These are phyloP conservation scores for Crocidura indochinensis DNA, from an alignment of 2,797 vertebrate genomes.

Conservation along the genomic window DNA sequence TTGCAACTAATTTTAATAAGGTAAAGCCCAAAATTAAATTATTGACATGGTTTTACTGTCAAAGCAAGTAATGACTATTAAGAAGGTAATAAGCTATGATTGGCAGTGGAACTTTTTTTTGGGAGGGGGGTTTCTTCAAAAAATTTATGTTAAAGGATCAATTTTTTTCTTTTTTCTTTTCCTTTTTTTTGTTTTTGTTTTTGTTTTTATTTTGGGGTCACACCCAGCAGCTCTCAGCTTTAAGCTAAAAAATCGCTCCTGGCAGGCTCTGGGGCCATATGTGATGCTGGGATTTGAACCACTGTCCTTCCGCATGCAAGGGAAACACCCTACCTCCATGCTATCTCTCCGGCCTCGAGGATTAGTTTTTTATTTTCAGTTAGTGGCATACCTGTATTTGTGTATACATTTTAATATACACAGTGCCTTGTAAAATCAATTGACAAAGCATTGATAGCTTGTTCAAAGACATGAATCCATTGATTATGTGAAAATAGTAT, in stretches of 20 bases:
- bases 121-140: neutral
- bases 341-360: too few relatives aligned
- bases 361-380: slow-evolving; percentile 32
- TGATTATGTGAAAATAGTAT: neutral
- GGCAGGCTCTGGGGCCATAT: too few relatives aligned
- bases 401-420: neutral
- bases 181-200: too few relatives aligned
- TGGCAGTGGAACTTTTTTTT: neutral
- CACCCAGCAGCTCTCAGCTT: too few relatives aligned
- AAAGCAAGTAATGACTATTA: slow-evolving; percentile 42
- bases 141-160: slow-evolving; percentile 25
- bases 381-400: neutral
- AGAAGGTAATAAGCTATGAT: slow-evolving; percentile 43
- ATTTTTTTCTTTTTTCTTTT: slow-evolving; percentile 37
- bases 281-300: too few relatives aligned
- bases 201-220: too few relatives aligned
- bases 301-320: too few relatives aligned
- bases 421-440: slow-evolving; percentile 3
- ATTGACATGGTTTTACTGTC: slow-evolving; percentile 26
- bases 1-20: slow-evolving; percentile 54
- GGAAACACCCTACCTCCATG: too few relatives aligned
- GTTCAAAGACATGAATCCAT: neutral
- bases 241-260: too few relatives aligned
- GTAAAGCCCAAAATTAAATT: slow-evolving; percentile 47
- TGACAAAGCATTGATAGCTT: neutral